Evolutionary conservation across 2,113 vertebrate genomes (phyloP).

Genomic region (Prionailurus bengalensis): DNA sequence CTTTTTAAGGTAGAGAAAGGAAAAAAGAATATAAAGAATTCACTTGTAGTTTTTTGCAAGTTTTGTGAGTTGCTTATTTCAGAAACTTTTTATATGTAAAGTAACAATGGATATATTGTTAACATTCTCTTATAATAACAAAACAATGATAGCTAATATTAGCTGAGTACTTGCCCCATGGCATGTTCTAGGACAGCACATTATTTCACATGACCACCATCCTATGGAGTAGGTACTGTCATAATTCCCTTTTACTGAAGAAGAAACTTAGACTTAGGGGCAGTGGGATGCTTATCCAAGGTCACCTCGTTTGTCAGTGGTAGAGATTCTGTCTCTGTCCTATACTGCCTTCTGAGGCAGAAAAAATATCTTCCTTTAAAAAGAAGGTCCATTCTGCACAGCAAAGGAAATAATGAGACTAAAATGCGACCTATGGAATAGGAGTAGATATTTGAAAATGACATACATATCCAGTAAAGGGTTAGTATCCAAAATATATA

Average conservation of each 20-base stretch:
- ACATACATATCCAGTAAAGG: neutral
- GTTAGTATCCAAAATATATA: neutral
- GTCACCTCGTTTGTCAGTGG: neutral
- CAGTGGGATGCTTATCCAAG: neutral
- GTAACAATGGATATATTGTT: neutral
- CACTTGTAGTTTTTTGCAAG: neutral
- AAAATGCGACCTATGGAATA: neutral
- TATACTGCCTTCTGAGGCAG: neutral
- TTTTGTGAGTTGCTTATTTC: slow-evolving; percentile 22
- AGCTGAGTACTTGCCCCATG: neutral
- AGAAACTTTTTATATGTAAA: neutral
- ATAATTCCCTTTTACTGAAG: neutral
- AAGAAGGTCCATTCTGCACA: neutral
- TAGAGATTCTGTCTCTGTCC: neutral
- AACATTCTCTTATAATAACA: neutral
- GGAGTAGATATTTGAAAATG: neutral
- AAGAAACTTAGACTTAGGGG: neutral
- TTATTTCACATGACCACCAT: neutral
- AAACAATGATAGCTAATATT: neutral
- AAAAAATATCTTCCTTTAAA: slow-evolving; percentile 3
- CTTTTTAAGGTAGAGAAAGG: slow-evolving; percentile 19
- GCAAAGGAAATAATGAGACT: neutral
- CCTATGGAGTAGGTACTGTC: neutral
- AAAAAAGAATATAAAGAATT: neutral
- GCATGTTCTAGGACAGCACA: neutral